Evolutionary conservation across 2,888 invertebrate genomes (phyloP).

Genomic region (Heliconius hortense): DNA sequence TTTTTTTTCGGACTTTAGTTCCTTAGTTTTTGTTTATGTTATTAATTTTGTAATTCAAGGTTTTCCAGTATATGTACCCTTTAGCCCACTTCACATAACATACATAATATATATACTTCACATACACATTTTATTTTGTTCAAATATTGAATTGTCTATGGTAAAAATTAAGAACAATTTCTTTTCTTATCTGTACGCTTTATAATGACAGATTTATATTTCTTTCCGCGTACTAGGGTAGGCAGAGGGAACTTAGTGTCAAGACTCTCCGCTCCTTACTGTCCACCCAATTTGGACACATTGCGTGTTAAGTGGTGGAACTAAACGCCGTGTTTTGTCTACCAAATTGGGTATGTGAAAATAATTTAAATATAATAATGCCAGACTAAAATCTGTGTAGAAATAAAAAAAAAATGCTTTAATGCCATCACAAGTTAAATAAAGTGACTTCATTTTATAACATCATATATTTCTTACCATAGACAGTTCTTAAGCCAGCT

Average conservation of each 20-base stretch:
- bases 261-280: not conserved
- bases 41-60: not conserved
- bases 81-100: slow-evolving; percentile 11
- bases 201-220: not conserved
- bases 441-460: not conserved
- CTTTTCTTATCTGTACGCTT: not conserved
- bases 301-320: not conserved
- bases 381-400: not conserved
- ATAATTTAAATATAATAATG: not conserved
- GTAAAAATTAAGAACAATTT: not conserved
- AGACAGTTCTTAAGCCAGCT: not conserved
- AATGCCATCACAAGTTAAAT: too few species aligned
- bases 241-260: not conserved
- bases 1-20: too few species aligned
- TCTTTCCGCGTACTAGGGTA: too few species aligned
- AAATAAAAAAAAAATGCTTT: not conserved
- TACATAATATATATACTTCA: not conserved
- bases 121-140: not conserved
- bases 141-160: slow-evolving; percentile 1
- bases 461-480: not conserved
- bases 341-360: not conserved
- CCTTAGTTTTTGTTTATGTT: not conserved
- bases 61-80: not conserved
- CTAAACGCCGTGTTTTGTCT: not conserved
- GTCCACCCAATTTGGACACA: not conserved